Evolutionary conservation across 1,140 invertebrate species (phyloP).

Genomic region (Hypothenemus hampei): DNA sequence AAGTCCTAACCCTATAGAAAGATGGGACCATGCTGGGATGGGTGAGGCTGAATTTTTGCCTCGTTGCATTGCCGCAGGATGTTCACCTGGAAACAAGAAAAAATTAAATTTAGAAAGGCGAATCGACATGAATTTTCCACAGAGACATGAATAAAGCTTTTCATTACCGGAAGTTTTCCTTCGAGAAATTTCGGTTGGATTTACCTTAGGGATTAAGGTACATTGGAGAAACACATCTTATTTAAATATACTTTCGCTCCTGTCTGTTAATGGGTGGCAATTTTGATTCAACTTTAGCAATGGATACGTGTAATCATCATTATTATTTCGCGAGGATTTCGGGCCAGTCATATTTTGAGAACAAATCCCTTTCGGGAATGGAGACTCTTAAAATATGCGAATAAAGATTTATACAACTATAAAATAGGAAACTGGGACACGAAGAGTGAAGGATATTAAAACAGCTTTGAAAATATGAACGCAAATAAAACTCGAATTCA

Average conservation of each 20-base stretch:
- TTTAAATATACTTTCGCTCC: too few species aligned
- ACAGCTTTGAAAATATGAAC: conserved; percentile 15
- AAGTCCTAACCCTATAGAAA: conserved; percentile 49
- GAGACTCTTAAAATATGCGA: conserved; percentile 3
- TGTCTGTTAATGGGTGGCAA: too few species aligned
- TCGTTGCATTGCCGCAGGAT: conserved; percentile 53
- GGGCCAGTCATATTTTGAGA: too few species aligned
- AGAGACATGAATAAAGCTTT: too few species aligned
- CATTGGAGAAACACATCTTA: too few species aligned
- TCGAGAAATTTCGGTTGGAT: too few species aligned
- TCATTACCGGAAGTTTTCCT: too few species aligned
- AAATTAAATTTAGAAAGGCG: background rate
- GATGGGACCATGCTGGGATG: conserved; percentile 50
- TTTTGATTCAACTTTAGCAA: too few species aligned
- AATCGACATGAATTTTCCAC: too few species aligned
- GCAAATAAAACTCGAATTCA: conserved; percentile 17
- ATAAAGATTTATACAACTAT: conserved; percentile 11
- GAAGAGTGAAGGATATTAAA: conserved; percentile 12
- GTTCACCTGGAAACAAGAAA: conserved; percentile 48
- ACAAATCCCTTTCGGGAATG: background rate
- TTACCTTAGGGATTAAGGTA: too few species aligned
- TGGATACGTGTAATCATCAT: too few species aligned
- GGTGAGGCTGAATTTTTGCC: conserved; percentile 52
- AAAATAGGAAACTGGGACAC: conserved; percentile 15
- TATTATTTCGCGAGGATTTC: too few species aligned